Base-by-base conservation (phyloP, 2,113 vertebrate species). In the Syngnathus floridae region DNA sequence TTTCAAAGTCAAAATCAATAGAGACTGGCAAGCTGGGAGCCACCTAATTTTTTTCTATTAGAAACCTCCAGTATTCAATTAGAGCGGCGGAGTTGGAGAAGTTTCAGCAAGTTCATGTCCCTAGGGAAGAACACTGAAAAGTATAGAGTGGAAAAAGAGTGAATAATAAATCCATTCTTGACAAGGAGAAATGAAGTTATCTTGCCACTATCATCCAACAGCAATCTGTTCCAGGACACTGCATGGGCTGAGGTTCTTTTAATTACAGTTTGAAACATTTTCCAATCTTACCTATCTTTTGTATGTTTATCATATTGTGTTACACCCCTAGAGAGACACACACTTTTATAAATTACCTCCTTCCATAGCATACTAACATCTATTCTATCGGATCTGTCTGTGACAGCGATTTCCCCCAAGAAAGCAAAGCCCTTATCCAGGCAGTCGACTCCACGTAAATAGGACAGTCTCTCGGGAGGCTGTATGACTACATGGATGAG, bases 1-100 rank as follows among this genome's bases (percentile, higher is more conserved):
- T 65, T 72, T 80, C 75, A 80, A 85, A 83, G 78, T 86, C 77
- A 77, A 84, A 85, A 88, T 86, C 83, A 85, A 88, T 86, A 83
- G 58, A 70, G 65, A 48, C 75, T 86, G 78, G 74, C 78, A 83
- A 83, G 69, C 83, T 40, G 17, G 74, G 69, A 82, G 78, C 72
- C 69, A 80, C 77, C 75, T 87, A 85, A 88, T 88, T 83, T 31
- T 31, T 31, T 78, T 79, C 74, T 75, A 75, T 83, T 85, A 83
- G 76, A 85, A 81, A 64, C 81, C 77, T 76, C 79, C 76, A 70
- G 82, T 81, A 83, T 87, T 87, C 73, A 84, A 84, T 87, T 86
- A 87, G 70, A 74, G 74, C 62, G 63, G 61, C 58, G 66, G 66
- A 76, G 83, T 72, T 80, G 77, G 71, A 82, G 74, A 83, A 82